Conservation (phyloP, 2,113 vertebrate species). For the Tichodroma muraria region DNA sequence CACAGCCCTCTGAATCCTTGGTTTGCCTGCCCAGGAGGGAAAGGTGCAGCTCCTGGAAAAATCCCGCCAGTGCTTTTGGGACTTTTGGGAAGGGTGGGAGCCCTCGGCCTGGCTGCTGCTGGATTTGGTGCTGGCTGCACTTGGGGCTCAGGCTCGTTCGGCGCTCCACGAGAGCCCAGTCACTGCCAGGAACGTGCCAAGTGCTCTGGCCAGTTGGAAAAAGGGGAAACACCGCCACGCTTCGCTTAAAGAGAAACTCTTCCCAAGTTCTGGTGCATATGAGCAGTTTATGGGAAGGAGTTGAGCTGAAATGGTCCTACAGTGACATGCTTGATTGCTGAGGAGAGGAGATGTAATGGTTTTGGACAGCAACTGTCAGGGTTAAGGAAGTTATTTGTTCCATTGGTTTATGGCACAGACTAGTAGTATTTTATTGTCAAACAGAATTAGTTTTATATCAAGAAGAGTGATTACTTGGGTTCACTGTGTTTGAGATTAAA, state of each 20-base stretch:
- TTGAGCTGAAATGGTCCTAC: not conserved
- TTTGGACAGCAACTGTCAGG: slow-evolving; percentile 51
- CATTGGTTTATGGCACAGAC: slow-evolving; percentile 47
- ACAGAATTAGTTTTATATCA: slow-evolving; percentile 65
- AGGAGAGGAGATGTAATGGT: slow-evolving; percentile 32
- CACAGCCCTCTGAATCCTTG: not conserved
- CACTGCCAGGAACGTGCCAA: too few relatives aligned
- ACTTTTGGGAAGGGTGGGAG: too few relatives aligned
- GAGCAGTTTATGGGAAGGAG: not conserved
- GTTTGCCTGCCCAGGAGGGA: not conserved
- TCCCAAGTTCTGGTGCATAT: not conserved
- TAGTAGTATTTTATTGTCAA: slow-evolving; percentile 58
- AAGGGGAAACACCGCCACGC: not conserved
- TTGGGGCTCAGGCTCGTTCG: not conserved
- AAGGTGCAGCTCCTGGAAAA: not conserved
- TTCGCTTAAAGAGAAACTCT: not conserved
- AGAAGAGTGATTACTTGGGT: slow-evolving; percentile 55
- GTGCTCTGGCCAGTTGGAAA: not conserved
- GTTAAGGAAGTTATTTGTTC: slow-evolving; percentile 61
- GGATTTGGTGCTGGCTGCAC: not conserved
- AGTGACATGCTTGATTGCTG: not conserved
- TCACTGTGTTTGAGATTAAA: slow-evolving; percentile 60
- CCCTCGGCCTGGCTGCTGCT: not conserved
- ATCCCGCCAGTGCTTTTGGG: accelerated
- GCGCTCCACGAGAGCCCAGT: too few relatives aligned